Evolutionary conservation across 2,113 vertebrate genomes (phyloP), one percentile per base, ranked within the genome.

Genomic region (Arenaria interpres): DNA sequence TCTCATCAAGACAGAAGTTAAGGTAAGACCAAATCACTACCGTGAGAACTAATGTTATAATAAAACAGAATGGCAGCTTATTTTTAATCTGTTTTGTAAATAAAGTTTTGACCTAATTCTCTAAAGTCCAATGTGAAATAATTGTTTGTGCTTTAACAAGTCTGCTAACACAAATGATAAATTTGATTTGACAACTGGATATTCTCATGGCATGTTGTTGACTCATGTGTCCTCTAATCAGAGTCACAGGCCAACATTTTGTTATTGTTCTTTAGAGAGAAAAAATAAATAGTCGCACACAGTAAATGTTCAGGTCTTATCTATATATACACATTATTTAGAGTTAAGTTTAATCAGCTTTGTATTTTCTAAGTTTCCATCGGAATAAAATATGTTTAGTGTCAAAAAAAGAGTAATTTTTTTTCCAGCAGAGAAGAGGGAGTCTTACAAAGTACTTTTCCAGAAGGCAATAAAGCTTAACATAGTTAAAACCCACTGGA

Each of bases 381-480:
- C 67, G 17, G 33, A 90, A 92, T 94, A 92, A 94, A 95, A 62
- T 57, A 88, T 8, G 3, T 35, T 93, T 35, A 64, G 23, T 60
- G 39, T 78, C 74, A 96, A 95, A 82, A 95, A 82, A 50, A 24
- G 13, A 46, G 45, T 71, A 2, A 51, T 59, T 92, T 96, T 78
- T 94, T 9, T 79, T 86, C 48, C 83, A 89, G 64, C 71, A 37
- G 10, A 88, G 80, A 95, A 96, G 56, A 91, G 56, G 43, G 25
- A 96, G 51, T 87, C 57, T 88, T 88, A 85, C 24, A 88, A 93
- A 87, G 39, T 54, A n/a, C 24, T 94, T 91, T 92, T 92, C 60
- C 27, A 80, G 82, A 74, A 96, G 67, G 32, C 54, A 96, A 81
- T 95, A 93, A 94, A 97, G 69, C 78, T 91, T 64, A 95, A 48